Evolutionary conservation across 2,888 invertebrate species (phyloP).

Genomic region (Anoplius nigerrimus): DNA sequence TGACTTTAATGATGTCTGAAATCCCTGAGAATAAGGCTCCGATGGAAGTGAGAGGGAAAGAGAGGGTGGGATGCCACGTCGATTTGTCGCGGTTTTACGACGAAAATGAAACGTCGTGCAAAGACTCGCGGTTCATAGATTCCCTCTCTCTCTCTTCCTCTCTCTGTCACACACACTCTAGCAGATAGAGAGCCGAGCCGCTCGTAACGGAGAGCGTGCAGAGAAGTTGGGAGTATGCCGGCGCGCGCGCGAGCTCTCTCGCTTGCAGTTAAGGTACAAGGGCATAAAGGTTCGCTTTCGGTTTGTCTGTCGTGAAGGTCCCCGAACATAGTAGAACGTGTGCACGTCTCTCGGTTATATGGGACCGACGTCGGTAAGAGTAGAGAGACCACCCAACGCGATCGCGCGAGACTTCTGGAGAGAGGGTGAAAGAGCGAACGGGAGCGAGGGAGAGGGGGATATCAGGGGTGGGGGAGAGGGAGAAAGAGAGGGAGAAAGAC

Average conservation of each 20-base stretch:
- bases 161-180: slow-evolving; percentile 44
- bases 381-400: slow-evolving; percentile 75
- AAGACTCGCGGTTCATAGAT: too few relatives aligned
- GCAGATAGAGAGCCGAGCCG: slow-evolving; percentile 25
- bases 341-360: slow-evolving; percentile 59
- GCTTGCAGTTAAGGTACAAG: slow-evolving; percentile 52
- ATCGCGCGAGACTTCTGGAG: slow-evolving; percentile 71
- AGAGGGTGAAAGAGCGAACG: slow-evolving; percentile 44
- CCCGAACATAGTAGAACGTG: slow-evolving; percentile 56
- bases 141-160: slow-evolving; percentile 37
- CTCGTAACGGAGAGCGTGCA: slow-evolving; percentile 23
- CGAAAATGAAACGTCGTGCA: too few relatives aligned
- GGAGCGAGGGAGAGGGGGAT: slow-evolving; percentile 35
- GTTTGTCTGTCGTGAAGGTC: slow-evolving; percentile 52
- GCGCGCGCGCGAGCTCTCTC: slow-evolving; percentile 20
- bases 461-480: slow-evolving; percentile 28
- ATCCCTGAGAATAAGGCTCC: too few relatives aligned
- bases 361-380: slow-evolving; percentile 66
- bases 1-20: too few relatives aligned
- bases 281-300: slow-evolving; percentile 59
- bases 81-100: too few relatives aligned
- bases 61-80: too few relatives aligned
- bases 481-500: slow-evolving; percentile 27
- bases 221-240: too few relatives aligned
- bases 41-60: too few relatives aligned